A percentile compares a stretch with the other conserved stretches of the same genome.
Evolutionary conservation across 2,797 vertebrate genomes (phyloP).

Genomic region (Mallotus villosus): DNA sequence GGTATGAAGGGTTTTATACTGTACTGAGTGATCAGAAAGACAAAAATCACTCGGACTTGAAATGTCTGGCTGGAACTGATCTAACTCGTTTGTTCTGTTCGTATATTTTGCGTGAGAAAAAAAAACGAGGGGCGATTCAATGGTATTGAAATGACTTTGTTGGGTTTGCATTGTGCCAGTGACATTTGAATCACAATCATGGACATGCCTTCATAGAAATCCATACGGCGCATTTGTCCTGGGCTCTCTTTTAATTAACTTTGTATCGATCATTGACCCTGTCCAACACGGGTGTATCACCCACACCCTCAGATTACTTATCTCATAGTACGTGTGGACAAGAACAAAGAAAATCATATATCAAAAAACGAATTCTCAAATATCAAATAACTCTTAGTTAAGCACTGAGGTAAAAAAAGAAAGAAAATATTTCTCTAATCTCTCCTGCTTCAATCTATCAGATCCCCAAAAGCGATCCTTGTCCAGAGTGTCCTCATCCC

Average conservation of each 20-base stretch:
- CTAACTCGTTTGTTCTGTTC: background rate
- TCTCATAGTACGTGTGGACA: conserved; percentile 26
- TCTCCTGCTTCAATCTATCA: too few relatives aligned
- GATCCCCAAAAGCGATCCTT: too few relatives aligned
- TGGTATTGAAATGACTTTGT: conserved; percentile 37
- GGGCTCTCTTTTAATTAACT: conserved; percentile 79
- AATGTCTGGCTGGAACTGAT: too few relatives aligned
- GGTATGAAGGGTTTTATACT: background rate
- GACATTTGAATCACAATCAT: conserved; percentile 67
- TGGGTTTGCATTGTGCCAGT: conserved; percentile 42
- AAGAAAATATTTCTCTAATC: too few relatives aligned
- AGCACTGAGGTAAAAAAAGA: too few relatives aligned
- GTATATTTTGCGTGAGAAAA: conserved; percentile 20
- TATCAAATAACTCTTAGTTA: too few relatives aligned
- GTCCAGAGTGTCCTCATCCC: too few relatives aligned
- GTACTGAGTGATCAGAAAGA: background rate
- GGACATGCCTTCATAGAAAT: conserved; percentile 65
- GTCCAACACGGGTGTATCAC: conserved; percentile 65
- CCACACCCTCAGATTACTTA: conserved; percentile 43
- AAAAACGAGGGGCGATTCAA: conserved; percentile 49
- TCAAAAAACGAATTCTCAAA: too few relatives aligned
- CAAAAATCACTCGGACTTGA: too few relatives aligned
- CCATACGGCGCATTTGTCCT: conserved; percentile 64
- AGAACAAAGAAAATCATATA: background rate
- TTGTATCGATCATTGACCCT: conserved; percentile 73